Evolutionary conservation across 1,140 invertebrate species (phyloP).

Genomic region (Littorina saxatilis): DNA sequence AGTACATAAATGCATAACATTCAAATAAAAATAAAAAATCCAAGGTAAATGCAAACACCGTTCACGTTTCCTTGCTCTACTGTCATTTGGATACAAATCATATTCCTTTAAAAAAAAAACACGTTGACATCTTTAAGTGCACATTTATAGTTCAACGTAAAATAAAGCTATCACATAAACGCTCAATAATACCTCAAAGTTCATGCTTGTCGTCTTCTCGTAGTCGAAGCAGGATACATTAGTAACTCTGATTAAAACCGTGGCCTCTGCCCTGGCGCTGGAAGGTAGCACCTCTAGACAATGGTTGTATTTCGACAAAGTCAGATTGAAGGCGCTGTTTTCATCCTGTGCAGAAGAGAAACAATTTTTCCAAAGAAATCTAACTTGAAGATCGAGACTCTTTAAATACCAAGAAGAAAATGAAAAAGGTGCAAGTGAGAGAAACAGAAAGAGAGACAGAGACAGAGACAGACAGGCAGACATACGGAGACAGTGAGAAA

Average conservation of each 20-base stretch:
- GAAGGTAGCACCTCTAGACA: slow-evolving; percentile 33
- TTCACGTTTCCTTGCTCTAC: not conserved
- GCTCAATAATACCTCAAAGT: slow-evolving; percentile 30
- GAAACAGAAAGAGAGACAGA: no score
- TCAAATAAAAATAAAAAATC: not conserved
- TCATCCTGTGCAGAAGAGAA: slow-evolving; percentile 12
- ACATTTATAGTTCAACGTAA: not conserved
- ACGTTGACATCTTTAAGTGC: not conserved
- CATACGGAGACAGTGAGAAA: no score
- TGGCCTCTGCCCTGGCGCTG: not conserved
- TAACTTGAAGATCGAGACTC: not conserved
- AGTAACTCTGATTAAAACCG: slow-evolving; percentile 36
- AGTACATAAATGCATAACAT: not conserved
- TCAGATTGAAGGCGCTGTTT: slow-evolving; percentile 14
- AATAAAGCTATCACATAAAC: not conserved
- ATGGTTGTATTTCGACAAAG: not conserved
- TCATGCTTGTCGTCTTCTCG: slow-evolving; percentile 12
- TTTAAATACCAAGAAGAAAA: not conserved
- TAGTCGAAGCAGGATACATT: slow-evolving; percentile 39
- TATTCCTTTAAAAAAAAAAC: not conserved
- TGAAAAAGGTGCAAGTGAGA: not conserved
- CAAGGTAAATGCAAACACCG: not conserved
- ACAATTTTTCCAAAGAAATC: not conserved
- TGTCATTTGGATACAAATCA: not conserved
- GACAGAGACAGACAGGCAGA: no score